These are phyloP conservation scores for Poeciliopsis turrubarensis DNA, from an alignment of 2,113 vertebrate genomes.

Conservation along the genomic window DNA sequence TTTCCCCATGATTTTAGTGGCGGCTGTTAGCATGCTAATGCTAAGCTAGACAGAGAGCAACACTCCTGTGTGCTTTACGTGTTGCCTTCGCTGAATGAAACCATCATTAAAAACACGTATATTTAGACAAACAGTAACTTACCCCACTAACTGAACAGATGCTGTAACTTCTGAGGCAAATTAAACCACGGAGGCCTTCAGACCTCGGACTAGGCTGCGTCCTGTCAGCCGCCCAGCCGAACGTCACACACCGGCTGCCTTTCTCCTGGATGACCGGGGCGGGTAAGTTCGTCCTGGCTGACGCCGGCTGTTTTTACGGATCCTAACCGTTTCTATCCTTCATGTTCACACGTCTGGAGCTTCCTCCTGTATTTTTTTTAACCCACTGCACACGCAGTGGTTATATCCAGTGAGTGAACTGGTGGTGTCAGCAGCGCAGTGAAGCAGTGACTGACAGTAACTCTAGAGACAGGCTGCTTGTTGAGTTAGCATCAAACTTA, in stretches of 20 bases:
- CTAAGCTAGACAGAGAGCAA: constrained; percentile 18
- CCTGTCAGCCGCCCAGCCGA: constrained; percentile 4
- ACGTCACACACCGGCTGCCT: neutral
- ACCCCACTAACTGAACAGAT: constrained; percentile 47
- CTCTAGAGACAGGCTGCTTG: too few relatives aligned
- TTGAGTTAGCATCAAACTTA: too few relatives aligned
- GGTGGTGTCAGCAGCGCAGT: too few relatives aligned
- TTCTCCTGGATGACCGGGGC: neutral
- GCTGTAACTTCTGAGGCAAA: neutral
- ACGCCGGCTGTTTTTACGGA: constrained; percentile 11
- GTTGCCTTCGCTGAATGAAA: neutral
- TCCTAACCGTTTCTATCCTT: neutral
- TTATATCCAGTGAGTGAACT: too few relatives aligned
- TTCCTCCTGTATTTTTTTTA: neutral
- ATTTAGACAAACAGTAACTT: constrained; percentile 9
- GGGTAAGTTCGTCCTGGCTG: neutral
- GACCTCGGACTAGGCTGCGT: constrained; percentile 50
- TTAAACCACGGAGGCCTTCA: constrained; percentile 43
- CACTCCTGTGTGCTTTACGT: neutral
- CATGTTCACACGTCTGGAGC: neutral
- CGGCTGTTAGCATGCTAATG: constrained; percentile 45
- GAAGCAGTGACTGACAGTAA: too few relatives aligned
- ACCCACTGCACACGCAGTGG: neutral
- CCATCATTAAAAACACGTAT: neutral
- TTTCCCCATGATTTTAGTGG: neutral